phyloP scores from a whole-genome alignment of 2,888 invertebrate species.

The Chymomyza caudatula region DNA sequence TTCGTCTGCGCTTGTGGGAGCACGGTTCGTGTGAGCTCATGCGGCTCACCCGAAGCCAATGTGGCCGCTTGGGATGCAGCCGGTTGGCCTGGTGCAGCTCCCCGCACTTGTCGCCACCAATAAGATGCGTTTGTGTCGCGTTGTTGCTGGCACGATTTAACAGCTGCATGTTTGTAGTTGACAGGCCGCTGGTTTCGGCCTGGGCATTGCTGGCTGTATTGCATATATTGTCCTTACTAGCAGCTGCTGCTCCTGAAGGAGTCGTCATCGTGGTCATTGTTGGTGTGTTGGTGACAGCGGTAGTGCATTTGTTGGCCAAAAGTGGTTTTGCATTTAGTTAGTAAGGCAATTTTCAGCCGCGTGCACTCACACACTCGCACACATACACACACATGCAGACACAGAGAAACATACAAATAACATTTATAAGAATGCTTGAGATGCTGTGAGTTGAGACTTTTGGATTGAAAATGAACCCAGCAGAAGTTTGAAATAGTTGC shows the following conservation, averaged over 20 bases:
- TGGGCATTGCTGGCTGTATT: neutral
- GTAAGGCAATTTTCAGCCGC: constrained; percentile 55
- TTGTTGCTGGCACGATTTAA: constrained; percentile 58
- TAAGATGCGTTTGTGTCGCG: constrained; percentile 48
- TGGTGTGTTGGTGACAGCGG: constrained; percentile 20
- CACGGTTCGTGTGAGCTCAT: neutral
- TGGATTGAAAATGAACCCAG: too few species aligned
- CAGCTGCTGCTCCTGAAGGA: constrained; percentile 60
- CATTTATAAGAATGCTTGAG: neutral
- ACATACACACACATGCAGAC: constrained; percentile 17
- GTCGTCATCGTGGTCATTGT: neutral
- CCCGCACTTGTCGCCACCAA: constrained; percentile 37
- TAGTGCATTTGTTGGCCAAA: constrained; percentile 20
- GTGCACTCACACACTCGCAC: constrained; percentile 35
- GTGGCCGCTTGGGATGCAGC: neutral
- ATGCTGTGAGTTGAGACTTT: neutral
- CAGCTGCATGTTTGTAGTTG: constrained; percentile 35
- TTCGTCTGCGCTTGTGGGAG: neutral
- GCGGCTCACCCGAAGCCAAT: neutral
- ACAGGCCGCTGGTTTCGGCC: constrained; percentile 7
- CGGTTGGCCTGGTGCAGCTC: constrained; percentile 18
- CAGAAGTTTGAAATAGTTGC: neutral
- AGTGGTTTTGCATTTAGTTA: constrained; percentile 45
- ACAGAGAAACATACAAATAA: constrained; percentile 6
- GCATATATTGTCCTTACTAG: constrained; percentile 19